A percentile compares a stretch with the other conserved stretches of the same genome.
Conservation (phyloP, 2,113 vertebrate species). For the Cyphomyrus plagiostoma region DNA sequence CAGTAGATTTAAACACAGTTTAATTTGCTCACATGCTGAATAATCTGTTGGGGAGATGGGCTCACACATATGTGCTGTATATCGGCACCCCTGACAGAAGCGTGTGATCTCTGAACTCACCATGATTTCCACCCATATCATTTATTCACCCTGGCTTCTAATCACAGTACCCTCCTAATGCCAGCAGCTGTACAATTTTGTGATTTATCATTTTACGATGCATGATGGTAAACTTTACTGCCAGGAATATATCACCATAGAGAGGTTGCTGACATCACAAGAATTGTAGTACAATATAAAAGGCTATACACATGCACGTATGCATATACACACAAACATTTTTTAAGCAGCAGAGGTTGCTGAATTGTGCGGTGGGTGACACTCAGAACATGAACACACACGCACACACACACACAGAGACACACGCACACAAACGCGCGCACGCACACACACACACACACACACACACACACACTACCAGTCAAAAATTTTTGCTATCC, state of each 20-base stretch:
- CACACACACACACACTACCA: too few species aligned
- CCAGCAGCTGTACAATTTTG: not conserved
- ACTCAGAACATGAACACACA: not conserved
- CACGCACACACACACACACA: too few species aligned
- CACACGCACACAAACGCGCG: too few species aligned
- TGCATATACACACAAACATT: not conserved
- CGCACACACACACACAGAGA: too few species aligned
- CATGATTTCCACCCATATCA: not conserved
- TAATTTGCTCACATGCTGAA: not conserved
- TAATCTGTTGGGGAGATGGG: not conserved
- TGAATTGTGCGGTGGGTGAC: not conserved
- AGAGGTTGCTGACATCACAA: not conserved
- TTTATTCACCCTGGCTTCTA: not conserved
- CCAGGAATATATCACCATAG: not conserved
- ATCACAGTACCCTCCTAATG: not conserved
- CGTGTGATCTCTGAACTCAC: not conserved
- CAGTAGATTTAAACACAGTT: not conserved
- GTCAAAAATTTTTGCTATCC: too few species aligned
- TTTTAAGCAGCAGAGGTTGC: not conserved
- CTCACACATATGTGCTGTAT: not conserved
- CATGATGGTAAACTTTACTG: not conserved
- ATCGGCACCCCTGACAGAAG: not conserved
- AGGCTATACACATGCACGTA: not conserved
- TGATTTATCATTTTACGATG: not conserved
- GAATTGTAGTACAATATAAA: not conserved